Evolutionary conservation across 2,888 invertebrate species (phyloP), one percentile per base, ranked within the genome.

Genomic region (Aporophyla nigra): DNA sequence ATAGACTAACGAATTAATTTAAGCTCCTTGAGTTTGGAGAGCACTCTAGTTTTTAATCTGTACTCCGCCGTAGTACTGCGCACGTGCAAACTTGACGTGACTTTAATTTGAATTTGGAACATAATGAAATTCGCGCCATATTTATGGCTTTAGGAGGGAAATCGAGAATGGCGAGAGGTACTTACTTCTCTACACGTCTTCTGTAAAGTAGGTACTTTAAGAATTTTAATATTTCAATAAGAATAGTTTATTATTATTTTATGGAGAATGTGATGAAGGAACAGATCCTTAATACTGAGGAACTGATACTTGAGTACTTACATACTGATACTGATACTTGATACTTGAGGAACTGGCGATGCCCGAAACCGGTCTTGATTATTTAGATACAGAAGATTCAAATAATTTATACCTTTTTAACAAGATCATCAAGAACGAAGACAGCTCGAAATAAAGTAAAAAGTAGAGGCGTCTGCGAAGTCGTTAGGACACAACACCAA

Each of bases 51-150:
- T 90, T 89, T 90, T 89, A 90, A 90, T 91, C 89, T 90, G 90
- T 92, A 93, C 91, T 92, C 94, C 89, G 85, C 83, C 87, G 86
- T 82, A 86, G 85, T 89, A 92, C 91, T 91, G 93, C 93, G 95
- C 95, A 95, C 95, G 95, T 94, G 94, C 94, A 85, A 90, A 92
- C 92, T 93, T 95, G 93, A 95, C 94, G 95, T 93, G 95, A 95
- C 93, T 95, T 91, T 94, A 94, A 96, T 95, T 95, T 94, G 94
- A 95, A 94, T 95, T 94, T 93, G 90, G 93, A 93, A 93, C 93
- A 91, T 94, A 95, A 95, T 95, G 94, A 95, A 95, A 94, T 94
- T 93, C 93, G 93, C 93, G 92, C 94, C 95, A 94, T 95, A 95
- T 95, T 95, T 95, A 95, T 95, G 94, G 93, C 92, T 92, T 93